Percentiles rank a stretch among this genome's conserved stretches.
These are phyloP conservation scores for Theocolax elegans DNA, from an alignment of 1,140 invertebrate genomes.

Conservation along the genomic window DNA sequence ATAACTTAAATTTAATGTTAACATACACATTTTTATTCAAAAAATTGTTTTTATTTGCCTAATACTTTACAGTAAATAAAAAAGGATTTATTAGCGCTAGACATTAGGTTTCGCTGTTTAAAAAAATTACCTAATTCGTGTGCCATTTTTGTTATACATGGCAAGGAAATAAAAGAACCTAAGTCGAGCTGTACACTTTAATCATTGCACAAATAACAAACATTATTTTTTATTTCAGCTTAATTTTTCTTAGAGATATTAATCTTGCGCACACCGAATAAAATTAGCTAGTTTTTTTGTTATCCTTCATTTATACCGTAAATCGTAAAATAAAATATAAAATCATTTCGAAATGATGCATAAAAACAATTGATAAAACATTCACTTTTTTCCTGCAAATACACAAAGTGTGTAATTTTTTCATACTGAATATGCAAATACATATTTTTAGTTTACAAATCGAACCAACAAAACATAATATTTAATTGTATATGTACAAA, in stretches of 20 bases:
- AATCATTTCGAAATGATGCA: no score
- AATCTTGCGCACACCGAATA: no score
- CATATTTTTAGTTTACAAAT: neutral
- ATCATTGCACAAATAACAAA: slow-evolving; percentile 42
- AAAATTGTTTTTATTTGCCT: slow-evolving; percentile 50
- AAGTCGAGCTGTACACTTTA: slow-evolving; percentile 25
- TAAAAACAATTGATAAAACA: slow-evolving; percentile 5
- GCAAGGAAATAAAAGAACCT: slow-evolving; percentile 31
- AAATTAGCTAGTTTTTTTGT: neutral
- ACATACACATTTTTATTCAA: slow-evolving; percentile 56
- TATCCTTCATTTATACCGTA: slow-evolving; percentile 10
- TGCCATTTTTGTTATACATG: slow-evolving; percentile 21
- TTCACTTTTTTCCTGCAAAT: neutral
- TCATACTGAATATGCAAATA: neutral
- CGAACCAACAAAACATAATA: slow-evolving; percentile 2
- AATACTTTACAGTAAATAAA: slow-evolving; percentile 61
- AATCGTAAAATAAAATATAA: no score
- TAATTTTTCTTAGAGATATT: neutral
- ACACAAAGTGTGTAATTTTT: slow-evolving; percentile 6
- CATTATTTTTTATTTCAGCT: no score
- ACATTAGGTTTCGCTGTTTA: slow-evolving; percentile 31
- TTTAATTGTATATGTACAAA: slow-evolving; percentile 28
- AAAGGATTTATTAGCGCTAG: slow-evolving; percentile 43
- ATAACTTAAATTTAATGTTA: slow-evolving; percentile 44
- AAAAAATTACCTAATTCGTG: slow-evolving; percentile 35